Base-by-base conservation (phyloP, 2,113 vertebrate genomes). In the Capreolus pygargus region DNA sequence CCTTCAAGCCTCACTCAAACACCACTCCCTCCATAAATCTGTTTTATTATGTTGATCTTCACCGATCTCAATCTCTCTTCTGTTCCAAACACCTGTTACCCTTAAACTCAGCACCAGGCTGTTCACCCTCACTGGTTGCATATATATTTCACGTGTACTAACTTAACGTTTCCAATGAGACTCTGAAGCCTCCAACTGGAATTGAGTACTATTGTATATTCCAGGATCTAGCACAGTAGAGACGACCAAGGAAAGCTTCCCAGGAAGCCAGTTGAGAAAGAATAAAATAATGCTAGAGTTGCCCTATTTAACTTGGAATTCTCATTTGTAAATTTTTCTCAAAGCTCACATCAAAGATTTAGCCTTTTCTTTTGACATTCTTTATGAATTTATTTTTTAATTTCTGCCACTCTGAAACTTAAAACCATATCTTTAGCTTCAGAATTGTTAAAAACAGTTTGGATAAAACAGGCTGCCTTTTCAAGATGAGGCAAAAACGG, bases 401-500 rank as follows among this genome's bases (percentile, higher is more conserved):
- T 93, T 97, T 43, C 91, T 98, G 57, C 5, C 17, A 84, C 45
- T 96, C 70, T 81, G 95, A 95, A 97, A 86, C 17, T 88, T 97
- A 93, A 92, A 91, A 95, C 45, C 39, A 1, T 79, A n/a, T 91
- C 55, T 97, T 96, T 7, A 55, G 52, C 94, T 55, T 96, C 85
- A 84, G 28, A 89, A 84, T 57, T 89, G 9, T 91, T 94, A 85
- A 45, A 95, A 86, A 90, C 52, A 54, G 13, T 93, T 92, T 55
- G 60, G 64, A 84, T 96, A 58, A 94, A 98, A 97, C 45, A 97
- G 57, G n/a, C 74, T 52, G 82, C 58, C 58, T 97, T 95, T 92
- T 96, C 83, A 97, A 88, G 85, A 89, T 60, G 86, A 83, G 61
- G 88, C 52, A 78, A 94, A 96, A 95, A 96, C 12, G 94, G 70